phyloP scores from a whole-genome alignment of 2,797 vertebrate species.

The Cephalopachus bancanus region DNA sequence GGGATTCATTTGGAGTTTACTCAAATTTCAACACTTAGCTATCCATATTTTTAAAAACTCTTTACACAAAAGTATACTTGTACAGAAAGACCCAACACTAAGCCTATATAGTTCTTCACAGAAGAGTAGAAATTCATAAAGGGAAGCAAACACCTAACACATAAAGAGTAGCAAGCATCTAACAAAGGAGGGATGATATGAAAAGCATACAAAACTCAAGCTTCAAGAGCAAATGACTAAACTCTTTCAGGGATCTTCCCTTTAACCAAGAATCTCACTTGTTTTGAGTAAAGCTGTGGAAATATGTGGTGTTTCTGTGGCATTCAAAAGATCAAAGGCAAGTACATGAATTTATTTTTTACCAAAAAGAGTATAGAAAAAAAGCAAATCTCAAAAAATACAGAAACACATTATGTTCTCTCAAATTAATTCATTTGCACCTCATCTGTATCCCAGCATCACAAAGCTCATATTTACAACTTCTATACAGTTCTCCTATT shows the following conservation, averaged over 20 bases:
- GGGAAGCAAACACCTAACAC: background rate
- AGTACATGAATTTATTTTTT: background rate
- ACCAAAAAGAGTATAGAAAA: background rate
- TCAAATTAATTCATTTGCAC: background rate
- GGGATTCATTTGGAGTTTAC: background rate
- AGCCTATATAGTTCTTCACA: background rate
- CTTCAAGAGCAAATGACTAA: background rate
- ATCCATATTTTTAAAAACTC: background rate
- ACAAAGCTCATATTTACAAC: background rate
- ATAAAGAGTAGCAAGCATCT: background rate
- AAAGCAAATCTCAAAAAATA: background rate
- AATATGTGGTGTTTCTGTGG: background rate
- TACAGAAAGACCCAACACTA: background rate
- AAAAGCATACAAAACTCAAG: background rate
- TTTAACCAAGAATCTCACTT: background rate
- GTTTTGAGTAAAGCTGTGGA: constrained; percentile 47
- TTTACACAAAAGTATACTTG: constrained; percentile 46
- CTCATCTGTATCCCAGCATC: background rate
- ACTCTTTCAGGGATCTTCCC: background rate
- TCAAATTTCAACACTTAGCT: constrained; percentile 6
- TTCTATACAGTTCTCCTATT: background rate
- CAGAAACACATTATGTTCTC: background rate
- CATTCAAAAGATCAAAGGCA: background rate
- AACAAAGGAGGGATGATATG: background rate
- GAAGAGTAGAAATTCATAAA: constrained; percentile 5